Evolutionary conservation across 1,140 invertebrate species (phyloP).

Genomic region (Proctacanthus coquilletti): DNA sequence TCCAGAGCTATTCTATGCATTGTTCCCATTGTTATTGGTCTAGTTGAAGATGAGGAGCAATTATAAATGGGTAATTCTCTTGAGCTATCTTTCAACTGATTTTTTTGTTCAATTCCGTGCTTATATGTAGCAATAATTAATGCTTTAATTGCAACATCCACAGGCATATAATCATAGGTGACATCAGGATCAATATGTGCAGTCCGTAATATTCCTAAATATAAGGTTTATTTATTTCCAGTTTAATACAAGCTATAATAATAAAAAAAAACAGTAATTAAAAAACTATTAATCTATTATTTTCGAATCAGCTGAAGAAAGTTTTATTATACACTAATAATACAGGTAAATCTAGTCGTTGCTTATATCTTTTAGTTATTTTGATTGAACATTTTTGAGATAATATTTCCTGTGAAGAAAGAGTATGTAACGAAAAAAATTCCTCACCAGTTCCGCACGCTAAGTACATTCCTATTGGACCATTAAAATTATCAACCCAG

Average conservation of each 20-base stretch:
- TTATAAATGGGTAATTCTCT: conserved; percentile 41
- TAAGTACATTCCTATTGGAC: conserved; percentile 62
- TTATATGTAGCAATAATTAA: conserved; percentile 62
- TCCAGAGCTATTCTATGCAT: conserved; percentile 31
- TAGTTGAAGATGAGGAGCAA: conserved; percentile 39
- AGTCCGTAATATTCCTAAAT: conserved; percentile 50
- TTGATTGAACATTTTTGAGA: too few relatives aligned
- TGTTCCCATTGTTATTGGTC: conserved; percentile 45
- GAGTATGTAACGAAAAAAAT: too few relatives aligned
- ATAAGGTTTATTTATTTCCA: conserved; percentile 1
- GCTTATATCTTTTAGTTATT: too few relatives aligned
- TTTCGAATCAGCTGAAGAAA: too few relatives aligned
- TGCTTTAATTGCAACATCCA: conserved; percentile 69
- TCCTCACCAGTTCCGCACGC: conserved; percentile 40
- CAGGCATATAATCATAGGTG: conserved; percentile 67
- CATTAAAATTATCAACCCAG: conserved; percentile 94
- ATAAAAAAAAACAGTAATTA: conserved; percentile 6
- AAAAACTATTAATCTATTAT: too few relatives aligned
- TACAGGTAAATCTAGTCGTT: too few relatives aligned
- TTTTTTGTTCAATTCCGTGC: conserved; percentile 31
- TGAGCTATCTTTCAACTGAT: too few relatives aligned
- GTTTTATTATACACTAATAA: too few relatives aligned
- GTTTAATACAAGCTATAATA: too few relatives aligned
- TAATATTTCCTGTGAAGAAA: too few relatives aligned
- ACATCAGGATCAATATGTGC: conserved; percentile 45